These are phyloP conservation scores for Dryobota labecula DNA, from an alignment of 2,888 invertebrate species.

Conservation along the genomic window DNA sequence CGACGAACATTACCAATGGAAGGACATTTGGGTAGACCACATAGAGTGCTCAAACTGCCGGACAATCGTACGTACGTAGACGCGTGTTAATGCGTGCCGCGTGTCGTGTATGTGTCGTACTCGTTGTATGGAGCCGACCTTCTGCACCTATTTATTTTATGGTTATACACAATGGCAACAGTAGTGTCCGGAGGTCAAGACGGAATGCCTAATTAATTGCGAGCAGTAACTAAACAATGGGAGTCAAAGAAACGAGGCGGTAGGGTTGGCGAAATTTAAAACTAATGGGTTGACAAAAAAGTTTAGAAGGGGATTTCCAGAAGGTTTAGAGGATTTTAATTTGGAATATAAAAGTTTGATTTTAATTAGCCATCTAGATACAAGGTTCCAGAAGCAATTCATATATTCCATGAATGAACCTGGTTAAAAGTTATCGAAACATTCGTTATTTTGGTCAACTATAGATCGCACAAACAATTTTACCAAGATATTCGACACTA, in stretches of 20 bases:
- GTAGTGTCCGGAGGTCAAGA: constrained; percentile 52
- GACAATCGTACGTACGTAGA: not conserved
- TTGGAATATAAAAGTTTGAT: not conserved
- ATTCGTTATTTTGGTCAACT: not conserved
- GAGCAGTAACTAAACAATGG: constrained; percentile 64
- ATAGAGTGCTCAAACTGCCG: not conserved
- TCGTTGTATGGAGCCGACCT: not conserved
- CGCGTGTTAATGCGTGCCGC: too few relatives aligned
- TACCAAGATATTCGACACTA: too few relatives aligned
- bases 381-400: not conserved
- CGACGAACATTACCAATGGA: not conserved
- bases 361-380: not conserved
- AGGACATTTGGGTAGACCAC: not conserved
- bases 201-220: constrained; percentile 64
- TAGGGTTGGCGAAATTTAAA: constrained; percentile 46
- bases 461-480: too few relatives aligned
- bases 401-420: not conserved
- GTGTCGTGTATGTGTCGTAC: too few relatives aligned
- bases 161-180: constrained; percentile 46
- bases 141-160: not conserved
- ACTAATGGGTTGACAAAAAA: not conserved
- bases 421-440: not conserved
- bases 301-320: too few relatives aligned
- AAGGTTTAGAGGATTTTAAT: not conserved
- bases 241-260: constrained; percentile 51